Evolutionary conservation across 1,140 invertebrate species (phyloP).

Genomic region (Drosophila punjabiensis): DNA sequence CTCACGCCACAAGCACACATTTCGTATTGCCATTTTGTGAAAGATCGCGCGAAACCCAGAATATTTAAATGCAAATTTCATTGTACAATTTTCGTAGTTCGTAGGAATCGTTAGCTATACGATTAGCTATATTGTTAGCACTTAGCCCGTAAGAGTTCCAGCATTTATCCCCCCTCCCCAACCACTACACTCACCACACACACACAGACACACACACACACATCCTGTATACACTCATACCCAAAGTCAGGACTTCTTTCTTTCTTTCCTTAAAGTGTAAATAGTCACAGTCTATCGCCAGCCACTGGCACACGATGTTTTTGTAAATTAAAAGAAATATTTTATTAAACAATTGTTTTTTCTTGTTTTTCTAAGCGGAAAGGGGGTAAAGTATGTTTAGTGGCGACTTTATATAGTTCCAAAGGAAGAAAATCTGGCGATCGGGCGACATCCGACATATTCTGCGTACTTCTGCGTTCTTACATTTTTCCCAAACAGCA

Average conservation of each 20-base stretch:
- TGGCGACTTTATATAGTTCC: too few species aligned
- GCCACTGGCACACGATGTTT: constrained; percentile 27
- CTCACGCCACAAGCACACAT: constrained; percentile 34
- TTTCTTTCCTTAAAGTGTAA: constrained; percentile 76
- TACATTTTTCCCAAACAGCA: too few species aligned
- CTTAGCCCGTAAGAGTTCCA: constrained; percentile 65
- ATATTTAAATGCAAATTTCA: constrained; percentile 80
- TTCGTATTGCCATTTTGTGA: constrained; percentile 75
- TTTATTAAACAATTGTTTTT: constrained; percentile 6
- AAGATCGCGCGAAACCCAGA: constrained; percentile 67
- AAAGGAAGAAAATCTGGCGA: too few species aligned
- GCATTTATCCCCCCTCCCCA: constrained; percentile 56
- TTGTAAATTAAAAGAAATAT: constrained; percentile 43
- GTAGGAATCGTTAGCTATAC: constrained; percentile 56
- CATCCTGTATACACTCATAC: constrained; percentile 18
- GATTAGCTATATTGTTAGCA: constrained; percentile 57
- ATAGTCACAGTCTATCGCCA: constrained; percentile 63
- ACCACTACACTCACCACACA: constrained; percentile 26
- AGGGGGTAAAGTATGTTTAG: too few species aligned
- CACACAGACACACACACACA: constrained; percentile 21
- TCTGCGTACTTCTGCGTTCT: too few species aligned
- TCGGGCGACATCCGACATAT: too few species aligned
- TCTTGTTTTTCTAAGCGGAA: not conserved
- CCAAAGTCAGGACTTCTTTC: constrained; percentile 63
- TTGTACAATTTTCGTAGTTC: constrained; percentile 76